Evolutionary conservation across 2,113 vertebrate species (phyloP), one percentile per base, ranked within the genome.

Genomic region (Nothobranchius furzeri): DNA sequence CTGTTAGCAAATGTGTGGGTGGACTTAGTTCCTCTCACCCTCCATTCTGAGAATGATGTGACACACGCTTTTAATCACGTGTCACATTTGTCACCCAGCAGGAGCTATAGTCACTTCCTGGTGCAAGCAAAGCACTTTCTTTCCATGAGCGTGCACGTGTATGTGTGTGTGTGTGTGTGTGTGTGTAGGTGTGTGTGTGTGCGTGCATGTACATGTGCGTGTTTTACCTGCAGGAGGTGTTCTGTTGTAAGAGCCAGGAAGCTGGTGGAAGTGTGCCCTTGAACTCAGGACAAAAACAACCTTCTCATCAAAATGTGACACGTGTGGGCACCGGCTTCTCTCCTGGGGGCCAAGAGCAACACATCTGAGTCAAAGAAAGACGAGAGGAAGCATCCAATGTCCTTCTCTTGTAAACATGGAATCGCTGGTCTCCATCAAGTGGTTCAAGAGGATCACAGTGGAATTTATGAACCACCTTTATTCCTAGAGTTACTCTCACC

Each of bases 231-330:
- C 36, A 47, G 47, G 20, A 12, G 12, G 43, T 58, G 43, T 58
- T 40, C 40, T 74, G 46, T 8, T n/a, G 30, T 57, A 12, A 12
- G 42, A 58, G 68, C 52, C 55, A 69, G 36, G 52, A 69, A 17
- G 53, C 51, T 51, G 61, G 49, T 56, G 55, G 60, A 35, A 60
- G 12, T 48, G 62, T 76, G 68, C 66, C 69, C 68, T 76, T 81
- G 64, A 73, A 72, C 53, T 48, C 14, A n/a, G 43, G 9, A 64
- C 25, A 68, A n/a, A 85, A 35, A 47, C 58, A 45, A 53, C 60
- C 67, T 51, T 49, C 43, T 56, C 51, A 48, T 14, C 25, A 25
- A 35, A 24, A 43, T 42, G 56, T 50, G 37, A 12, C 49, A 57
- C 58, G 20, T 36, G 13, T 25, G 15, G 37, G 20, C 11, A 37